These are phyloP conservation scores for Mirza zaza DNA, from an alignment of 2,113 vertebrate genomes.

Conservation along the genomic window DNA sequence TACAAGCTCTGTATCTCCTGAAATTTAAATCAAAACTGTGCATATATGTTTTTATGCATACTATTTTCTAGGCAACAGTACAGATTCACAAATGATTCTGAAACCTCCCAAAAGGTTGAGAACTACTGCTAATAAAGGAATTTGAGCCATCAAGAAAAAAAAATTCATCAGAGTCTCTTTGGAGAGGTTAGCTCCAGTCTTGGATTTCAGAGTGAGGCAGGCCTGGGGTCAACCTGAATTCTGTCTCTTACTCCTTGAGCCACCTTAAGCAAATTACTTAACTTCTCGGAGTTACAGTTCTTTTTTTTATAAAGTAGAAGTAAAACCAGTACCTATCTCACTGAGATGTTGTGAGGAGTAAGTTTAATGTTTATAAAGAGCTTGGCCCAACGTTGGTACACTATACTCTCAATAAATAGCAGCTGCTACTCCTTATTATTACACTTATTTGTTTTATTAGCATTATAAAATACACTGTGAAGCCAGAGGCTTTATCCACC, in stretches of 20 bases:
- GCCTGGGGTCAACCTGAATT: not conserved
- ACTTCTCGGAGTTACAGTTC: not conserved
- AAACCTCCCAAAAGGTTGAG: not conserved
- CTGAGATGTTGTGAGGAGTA: not conserved
- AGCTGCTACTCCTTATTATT: not conserved
- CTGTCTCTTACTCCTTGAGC: not conserved
- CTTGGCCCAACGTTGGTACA: not conserved
- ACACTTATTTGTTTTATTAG: conserved; percentile 14
- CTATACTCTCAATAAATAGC: not conserved
- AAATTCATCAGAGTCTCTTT: not conserved
- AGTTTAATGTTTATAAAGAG: not conserved
- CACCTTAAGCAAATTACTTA: not conserved
- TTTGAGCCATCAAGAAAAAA: not conserved
- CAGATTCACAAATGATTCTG: not conserved
- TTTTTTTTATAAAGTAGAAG: not conserved
- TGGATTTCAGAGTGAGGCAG: not conserved
- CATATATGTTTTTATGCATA: not conserved
- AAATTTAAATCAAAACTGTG: not conserved
- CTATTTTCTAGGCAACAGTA: not conserved
- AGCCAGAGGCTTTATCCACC: not conserved
- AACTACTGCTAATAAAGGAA: not conserved
- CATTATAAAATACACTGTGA: not conserved
- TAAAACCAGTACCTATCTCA: not conserved
- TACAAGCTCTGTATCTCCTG: not conserved
- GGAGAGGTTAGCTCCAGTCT: not conserved